A percentile compares a stretch with the other conserved stretches of the same genome.
phyloP scores from a whole-genome alignment of 2,797 vertebrate species.

The Lepilemur septentrionalis region DNA sequence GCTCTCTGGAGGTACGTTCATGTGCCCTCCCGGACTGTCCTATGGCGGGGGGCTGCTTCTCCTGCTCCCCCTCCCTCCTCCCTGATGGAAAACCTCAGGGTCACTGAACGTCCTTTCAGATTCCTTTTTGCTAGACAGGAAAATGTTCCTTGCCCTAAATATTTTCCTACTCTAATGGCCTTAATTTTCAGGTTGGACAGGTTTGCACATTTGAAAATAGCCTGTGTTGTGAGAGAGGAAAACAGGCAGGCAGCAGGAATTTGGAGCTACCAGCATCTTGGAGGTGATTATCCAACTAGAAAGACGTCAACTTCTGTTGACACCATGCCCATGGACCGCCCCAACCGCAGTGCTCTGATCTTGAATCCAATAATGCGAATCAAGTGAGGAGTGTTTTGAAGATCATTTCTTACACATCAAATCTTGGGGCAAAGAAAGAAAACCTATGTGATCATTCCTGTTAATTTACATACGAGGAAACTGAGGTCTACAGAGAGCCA shows the following conservation, averaged over 20 bases:
- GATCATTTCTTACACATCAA: neutral
- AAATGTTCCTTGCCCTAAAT: neutral
- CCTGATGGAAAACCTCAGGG: neutral
- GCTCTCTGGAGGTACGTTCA: neutral
- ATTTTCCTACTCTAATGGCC: neutral
- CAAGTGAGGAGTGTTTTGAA: neutral
- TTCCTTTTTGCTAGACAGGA: neutral
- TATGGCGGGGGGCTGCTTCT: neutral
- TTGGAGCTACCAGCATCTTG: neutral
- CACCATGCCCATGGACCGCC: rapidly evolving
- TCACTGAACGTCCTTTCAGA: too few species aligned
- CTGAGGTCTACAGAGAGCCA: neutral
- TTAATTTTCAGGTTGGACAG: neutral
- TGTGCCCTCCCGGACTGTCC: too few species aligned
- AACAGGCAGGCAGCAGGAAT: neutral
- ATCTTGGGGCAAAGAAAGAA: neutral
- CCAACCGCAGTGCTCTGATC: rapidly evolving
- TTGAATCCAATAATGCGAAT: neutral
- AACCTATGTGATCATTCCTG: neutral
- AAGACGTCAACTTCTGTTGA: neutral
- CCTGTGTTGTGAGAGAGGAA: neutral
- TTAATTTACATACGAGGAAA: neutral
- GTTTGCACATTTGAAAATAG: neutral
- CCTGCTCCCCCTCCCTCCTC: neutral
- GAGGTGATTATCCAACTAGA: rapidly evolving